Evolutionary conservation across 1,140 invertebrate species (phyloP), one percentile per base, ranked within the genome.

Genomic region (Drosophila sp.): DNA sequence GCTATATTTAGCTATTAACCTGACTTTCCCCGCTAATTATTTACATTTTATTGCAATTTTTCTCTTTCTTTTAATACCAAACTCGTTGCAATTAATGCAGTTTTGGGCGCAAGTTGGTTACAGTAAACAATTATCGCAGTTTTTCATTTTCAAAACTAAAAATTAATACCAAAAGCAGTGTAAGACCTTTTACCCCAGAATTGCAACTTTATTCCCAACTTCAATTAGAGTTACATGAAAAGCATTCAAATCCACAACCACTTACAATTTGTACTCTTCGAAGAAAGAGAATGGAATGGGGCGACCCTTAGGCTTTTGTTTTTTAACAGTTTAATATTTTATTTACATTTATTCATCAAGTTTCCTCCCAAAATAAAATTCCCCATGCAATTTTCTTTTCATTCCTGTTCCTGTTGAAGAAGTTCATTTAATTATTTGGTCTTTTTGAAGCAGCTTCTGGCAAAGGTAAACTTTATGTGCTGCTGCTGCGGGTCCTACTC

Each of bases 371-470:
- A 44, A 68, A 64, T 32, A 17, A 56, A 38, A 35, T 25, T 10
- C 17, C 62, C 25, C 44, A 3, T 50, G 25, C 17, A 27, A 30
- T 32, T 7, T 6, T 33, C 17, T 32, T 29, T 4, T 47, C 35
- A 29, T 76, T 8, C 65, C 44, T 40, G n/a, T 75, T 40, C 17
- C 17, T 17, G 17, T 17, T 17, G 17, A 17, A 17, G 57, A 58
- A 44, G 70, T 72, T 72, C 73, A 70, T 81, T 81, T 81, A 77
- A 81, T 81, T 80, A 80, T 81, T 80, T 84, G 80, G 68, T 35
- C 40, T 63, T 64, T 71, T 75, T 79, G 70, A 79, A 74, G 76
- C 44, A 74, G 76, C 44, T 50, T 50, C 44, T 50, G 44, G 44
- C 44, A 50, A 50, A 50, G 44, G 44, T 50, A 50, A 50, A 50